Percentiles rank a stretch among this genome's conserved stretches.
Evolutionary conservation across 2,797 vertebrate genomes (phyloP).

Genomic region (Coendou prehensilis): DNA sequence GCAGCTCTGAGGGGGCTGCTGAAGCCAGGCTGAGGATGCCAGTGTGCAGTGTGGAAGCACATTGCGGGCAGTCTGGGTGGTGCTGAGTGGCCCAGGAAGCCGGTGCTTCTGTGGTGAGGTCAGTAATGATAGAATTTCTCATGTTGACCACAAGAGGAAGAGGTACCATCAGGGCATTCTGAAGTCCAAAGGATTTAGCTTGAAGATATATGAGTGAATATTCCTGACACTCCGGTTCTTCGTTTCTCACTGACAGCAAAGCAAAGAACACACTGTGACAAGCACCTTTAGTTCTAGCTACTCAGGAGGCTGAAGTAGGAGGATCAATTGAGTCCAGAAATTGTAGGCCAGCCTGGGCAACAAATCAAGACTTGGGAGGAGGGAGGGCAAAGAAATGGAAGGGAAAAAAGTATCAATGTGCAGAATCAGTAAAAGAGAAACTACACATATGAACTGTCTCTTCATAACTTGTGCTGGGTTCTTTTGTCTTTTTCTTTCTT

Average conservation of each 20-base stretch:
- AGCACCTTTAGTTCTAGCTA: not conserved
- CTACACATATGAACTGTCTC: not conserved
- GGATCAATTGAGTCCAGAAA: not conserved
- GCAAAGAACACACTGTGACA: not conserved
- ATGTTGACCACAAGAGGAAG: not conserved
- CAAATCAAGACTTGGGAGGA: not conserved
- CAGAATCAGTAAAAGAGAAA: not conserved
- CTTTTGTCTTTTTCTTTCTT: not conserved
- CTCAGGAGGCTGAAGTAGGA: not conserved
- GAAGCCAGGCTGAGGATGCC: not conserved
- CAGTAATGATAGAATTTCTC: not conserved
- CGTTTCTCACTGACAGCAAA: not conserved
- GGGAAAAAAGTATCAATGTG: too few relatives aligned
- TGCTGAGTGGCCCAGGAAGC: not conserved
- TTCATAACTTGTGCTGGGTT: not conserved
- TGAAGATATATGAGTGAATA: not conserved
- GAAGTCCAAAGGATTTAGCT: not conserved
- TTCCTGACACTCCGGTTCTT: not conserved
- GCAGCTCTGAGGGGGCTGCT: not conserved
- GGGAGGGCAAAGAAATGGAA: not conserved
- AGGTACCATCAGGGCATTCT: not conserved
- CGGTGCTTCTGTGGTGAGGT: not conserved
- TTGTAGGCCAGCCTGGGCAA: not conserved
- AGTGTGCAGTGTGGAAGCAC: accelerated
- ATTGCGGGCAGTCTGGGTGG: not conserved